Base-by-base conservation (phyloP, 2,797 vertebrate species). In the Morelia viridis region DNA sequence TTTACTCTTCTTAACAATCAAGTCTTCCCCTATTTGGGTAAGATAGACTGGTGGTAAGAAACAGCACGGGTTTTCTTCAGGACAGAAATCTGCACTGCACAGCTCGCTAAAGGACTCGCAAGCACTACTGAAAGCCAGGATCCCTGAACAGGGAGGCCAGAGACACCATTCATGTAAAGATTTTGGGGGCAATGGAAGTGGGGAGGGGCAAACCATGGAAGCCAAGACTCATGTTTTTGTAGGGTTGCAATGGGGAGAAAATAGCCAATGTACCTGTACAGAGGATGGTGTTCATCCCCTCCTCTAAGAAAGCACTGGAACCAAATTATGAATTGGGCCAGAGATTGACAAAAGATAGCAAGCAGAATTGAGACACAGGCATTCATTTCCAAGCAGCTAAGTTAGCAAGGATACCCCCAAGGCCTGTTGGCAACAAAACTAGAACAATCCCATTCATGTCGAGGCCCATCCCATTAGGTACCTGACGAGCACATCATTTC, bases 401-500 rank as follows among this genome's bases (percentile, higher is more conserved):
- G 86, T 24, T 26, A 2, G 86, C 22, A 41, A 7, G 85, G 85
- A 26, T 3, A 0, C 15, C n/a, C 5, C 5, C 31, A 1, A 71
- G 68, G 31, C 15, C 28, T n/a, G 4, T 5, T 17, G 13, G n/a
- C n/a, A 6, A 50, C 50, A 53, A 53, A 53, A 8, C 50, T 53
- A 53, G 8, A 53, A 53, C 50, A 8, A 53, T 35, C 15, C 7
- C 31, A 19, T 35, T 28, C 9, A n/a, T 0, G 2, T 6, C 12
- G 11, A 85, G 31, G 15, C 28, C 28, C n/a, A 1, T 2, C 5
- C 26, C 2, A 0, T 35, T 86, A 96, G 96, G 64, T 95, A 99
- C 99, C 99, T 98, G 97, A 99, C 97, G 58, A 99, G 97, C 4
- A 99, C 93, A 58, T 99, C 99, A 0, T 99, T 98, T 94, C 99